Percentiles rank a stretch among this genome's conserved stretches.
phyloP scores from a whole-genome alignment of 2,888 invertebrate genomes.

The Ochropacha duplaris region DNA sequence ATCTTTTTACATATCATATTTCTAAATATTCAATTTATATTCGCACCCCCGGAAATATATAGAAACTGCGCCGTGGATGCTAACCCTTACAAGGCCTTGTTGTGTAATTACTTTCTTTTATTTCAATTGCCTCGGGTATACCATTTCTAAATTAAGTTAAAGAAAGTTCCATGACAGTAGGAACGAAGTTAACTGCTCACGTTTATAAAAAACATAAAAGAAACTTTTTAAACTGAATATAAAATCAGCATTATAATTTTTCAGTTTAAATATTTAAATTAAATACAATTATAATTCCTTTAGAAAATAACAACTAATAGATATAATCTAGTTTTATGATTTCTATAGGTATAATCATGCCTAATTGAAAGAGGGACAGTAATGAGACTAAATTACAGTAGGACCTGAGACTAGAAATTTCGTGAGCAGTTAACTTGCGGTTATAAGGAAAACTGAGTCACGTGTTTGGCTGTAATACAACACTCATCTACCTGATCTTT shows the following conservation, averaged over 20 bases:
- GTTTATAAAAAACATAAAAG: too few species aligned
- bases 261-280: too few species aligned
- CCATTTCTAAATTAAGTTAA: background rate
- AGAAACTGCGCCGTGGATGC: background rate
- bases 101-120: background rate
- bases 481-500: background rate
- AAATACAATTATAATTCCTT: too few species aligned
- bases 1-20: too few species aligned
- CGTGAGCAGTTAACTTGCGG: constrained; percentile 5
- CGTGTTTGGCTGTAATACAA: background rate
- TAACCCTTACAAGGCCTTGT: background rate
- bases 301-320: too few species aligned
- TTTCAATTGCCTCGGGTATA: background rate
- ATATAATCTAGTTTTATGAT: too few species aligned
- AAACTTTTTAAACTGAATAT: too few species aligned
- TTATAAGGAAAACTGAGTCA: background rate
- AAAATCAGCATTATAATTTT: too few species aligned
- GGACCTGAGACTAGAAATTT: constrained; percentile 19
- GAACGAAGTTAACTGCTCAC: background rate
- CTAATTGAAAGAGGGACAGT: background rate
- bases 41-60: background rate
- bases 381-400: constrained; percentile 13
- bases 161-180: too few species aligned
- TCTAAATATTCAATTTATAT: too few species aligned
- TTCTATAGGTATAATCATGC: background rate